phyloP scores from a whole-genome alignment of 2,113 vertebrate genomes.

The Edolisoma coerulescens region DNA sequence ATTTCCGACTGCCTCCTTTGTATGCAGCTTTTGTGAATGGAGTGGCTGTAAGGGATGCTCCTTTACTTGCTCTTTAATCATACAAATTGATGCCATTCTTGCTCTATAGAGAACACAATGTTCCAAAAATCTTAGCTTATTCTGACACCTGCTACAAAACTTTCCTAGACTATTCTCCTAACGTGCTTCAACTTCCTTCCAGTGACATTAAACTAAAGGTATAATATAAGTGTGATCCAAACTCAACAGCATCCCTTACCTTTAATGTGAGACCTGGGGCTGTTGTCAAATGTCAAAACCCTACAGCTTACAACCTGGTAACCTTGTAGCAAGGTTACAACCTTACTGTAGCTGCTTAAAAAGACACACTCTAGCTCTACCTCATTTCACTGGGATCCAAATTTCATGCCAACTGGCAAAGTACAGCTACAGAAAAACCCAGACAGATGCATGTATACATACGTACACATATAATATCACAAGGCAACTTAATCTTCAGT shows the following conservation, averaged over 20 bases:
- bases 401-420: neutral
- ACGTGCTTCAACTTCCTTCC: neutral
- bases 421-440: neutral
- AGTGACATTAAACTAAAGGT: neutral
- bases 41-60: slow-evolving; percentile 81
- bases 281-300: neutral
- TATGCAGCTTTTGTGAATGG: slow-evolving; percentile 91
- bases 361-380: neutral
- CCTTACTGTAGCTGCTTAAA: neutral
- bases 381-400: neutral
- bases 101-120: neutral
- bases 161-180: neutral
- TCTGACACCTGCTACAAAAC: neutral
- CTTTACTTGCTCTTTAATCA: slow-evolving; percentile 35
- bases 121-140: neutral
- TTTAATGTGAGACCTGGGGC: neutral
- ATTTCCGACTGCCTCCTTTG: slow-evolving; percentile 75
- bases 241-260: neutral
- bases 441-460: neutral
- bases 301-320: neutral
- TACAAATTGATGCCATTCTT: neutral
- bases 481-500: neutral
- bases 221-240: neutral
- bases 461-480: neutral
- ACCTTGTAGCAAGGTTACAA: neutral